Percentiles rank a stretch among this genome's conserved stretches.
These are phyloP conservation scores for Drosophila putrida DNA, from an alignment of 2,888 invertebrate species.

Conservation along the genomic window DNA sequence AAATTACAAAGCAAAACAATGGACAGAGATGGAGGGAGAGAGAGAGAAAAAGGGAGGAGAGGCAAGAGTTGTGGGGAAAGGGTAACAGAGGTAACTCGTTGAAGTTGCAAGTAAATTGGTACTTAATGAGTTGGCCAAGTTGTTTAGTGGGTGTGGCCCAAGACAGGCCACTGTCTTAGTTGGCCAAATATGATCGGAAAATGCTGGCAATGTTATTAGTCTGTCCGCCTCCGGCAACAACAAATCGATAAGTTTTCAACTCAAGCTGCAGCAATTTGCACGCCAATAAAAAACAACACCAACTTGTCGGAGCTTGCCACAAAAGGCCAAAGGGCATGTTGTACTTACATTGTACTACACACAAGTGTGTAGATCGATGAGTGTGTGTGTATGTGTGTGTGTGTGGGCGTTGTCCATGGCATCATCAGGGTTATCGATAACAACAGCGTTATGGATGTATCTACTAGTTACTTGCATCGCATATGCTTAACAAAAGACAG, in stretches of 20 bases:
- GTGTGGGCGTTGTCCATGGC: conserved; percentile 24
- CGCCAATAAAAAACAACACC: conserved; percentile 60
- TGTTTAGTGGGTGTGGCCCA: conserved; percentile 41
- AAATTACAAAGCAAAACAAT: conserved; percentile 67
- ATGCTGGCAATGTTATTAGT: conserved; percentile 21
- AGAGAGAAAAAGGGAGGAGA: not conserved
- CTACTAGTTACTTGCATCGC: not conserved
- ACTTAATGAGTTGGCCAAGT: conserved; percentile 53
- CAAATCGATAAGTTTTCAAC: conserved; percentile 42
- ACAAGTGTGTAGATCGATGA: not conserved
- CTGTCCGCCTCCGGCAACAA: conserved; percentile 31
- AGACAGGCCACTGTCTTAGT: conserved; percentile 6
- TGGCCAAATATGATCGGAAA: conserved; percentile 44
- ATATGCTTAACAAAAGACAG: conserved; percentile 68
- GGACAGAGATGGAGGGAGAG: too few relatives aligned
- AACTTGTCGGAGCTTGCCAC: conserved; percentile 50
- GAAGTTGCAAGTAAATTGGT: conserved; percentile 48
- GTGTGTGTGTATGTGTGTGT: conserved; percentile 7
- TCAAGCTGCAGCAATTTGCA: conserved; percentile 58
- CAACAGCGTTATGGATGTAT: conserved; percentile 20
- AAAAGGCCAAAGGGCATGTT: conserved; percentile 61
- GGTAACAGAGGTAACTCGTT: conserved; percentile 22
- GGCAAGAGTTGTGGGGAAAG: not conserved
- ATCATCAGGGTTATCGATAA: conserved; percentile 25
- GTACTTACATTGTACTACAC: conserved; percentile 1